phyloP scores from a whole-genome alignment of 2,113 vertebrate species.

The Gadus chalcogrammus region DNA sequence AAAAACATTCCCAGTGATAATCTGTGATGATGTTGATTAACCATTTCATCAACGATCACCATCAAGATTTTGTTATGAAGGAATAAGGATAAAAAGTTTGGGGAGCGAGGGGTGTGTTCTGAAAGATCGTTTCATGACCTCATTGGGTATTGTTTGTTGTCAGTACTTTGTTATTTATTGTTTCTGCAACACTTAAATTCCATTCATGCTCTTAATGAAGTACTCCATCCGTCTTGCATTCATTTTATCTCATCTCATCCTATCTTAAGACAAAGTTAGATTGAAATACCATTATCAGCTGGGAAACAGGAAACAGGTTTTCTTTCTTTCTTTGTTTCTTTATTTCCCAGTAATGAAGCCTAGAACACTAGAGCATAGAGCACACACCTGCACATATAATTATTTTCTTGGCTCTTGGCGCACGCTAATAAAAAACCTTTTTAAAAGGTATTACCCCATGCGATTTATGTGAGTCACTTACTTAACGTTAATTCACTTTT shows the following conservation, averaged over 20 bases:
- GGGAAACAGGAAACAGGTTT: not conserved
- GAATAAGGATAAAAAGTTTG: not conserved
- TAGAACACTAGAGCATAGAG: conserved; percentile 24
- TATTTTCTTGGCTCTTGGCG: conserved; percentile 10
- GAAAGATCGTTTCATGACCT: not conserved
- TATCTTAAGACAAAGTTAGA: not conserved
- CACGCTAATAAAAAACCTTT: conserved; percentile 30
- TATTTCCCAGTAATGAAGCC: conserved; percentile 14
- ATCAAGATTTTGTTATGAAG: conserved; percentile 16
- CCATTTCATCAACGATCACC: conserved; percentile 8
- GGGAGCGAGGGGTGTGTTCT: not conserved
- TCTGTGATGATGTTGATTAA: not conserved
- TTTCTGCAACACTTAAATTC: too few relatives aligned
- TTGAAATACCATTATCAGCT: not conserved
- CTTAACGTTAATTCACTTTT: conserved; percentile 32
- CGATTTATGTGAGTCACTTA: conserved; percentile 36
- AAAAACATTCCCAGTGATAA: not conserved
- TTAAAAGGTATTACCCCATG: conserved; percentile 15
- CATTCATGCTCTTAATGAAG: too few relatives aligned
- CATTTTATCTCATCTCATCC: too few relatives aligned
- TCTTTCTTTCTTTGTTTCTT: not conserved
- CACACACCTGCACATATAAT: conserved; percentile 1
- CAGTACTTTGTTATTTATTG: not conserved
- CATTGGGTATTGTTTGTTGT: not conserved
- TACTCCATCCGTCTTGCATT: too few relatives aligned